A percentile compares a stretch with the other conserved stretches of the same genome.
phyloP scores from a whole-genome alignment of 2,113 vertebrate genomes.

The Epinephelus cyanopodus region DNA sequence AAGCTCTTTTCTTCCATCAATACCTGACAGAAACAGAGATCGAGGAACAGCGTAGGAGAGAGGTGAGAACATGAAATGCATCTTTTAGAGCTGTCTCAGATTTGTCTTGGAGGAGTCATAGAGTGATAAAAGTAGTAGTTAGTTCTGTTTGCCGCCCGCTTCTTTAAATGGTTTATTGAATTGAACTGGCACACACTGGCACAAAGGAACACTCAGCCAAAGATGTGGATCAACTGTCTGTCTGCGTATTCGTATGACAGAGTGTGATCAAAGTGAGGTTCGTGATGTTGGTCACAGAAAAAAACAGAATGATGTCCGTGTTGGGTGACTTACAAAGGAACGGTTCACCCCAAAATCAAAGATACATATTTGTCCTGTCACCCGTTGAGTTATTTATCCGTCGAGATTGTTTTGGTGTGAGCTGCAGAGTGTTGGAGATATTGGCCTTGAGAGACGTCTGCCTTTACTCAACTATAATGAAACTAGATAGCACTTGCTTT shows the following conservation, averaged over 20 bases:
- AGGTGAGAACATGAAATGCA: slow-evolving; percentile 33
- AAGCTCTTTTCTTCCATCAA: slow-evolving; percentile 17
- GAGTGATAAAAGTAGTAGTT: slow-evolving; percentile 24
- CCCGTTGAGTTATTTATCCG: too few relatives aligned
- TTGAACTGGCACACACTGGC: neutral
- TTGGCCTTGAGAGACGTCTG: too few relatives aligned
- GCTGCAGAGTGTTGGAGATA: too few relatives aligned
- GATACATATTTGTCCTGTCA: too few relatives aligned
- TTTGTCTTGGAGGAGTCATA: slow-evolving; percentile 7
- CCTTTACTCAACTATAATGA: too few relatives aligned
- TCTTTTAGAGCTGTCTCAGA: neutral
- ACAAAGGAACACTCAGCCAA: slow-evolving; percentile 5
- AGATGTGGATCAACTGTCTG: neutral
- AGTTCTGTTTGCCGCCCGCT: slow-evolving; percentile 15
- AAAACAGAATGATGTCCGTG: neutral
- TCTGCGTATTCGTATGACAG: neutral
- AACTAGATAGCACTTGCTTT: too few relatives aligned
- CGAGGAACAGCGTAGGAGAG: slow-evolving; percentile 8
- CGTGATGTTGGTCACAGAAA: neutral
- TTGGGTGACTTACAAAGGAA: neutral
- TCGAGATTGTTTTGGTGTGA: too few relatives aligned
- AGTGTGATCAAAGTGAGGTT: neutral
- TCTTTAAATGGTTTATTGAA: slow-evolving; percentile 23
- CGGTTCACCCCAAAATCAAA: too few relatives aligned
- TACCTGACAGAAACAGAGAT: slow-evolving; percentile 12